phyloP scores from a whole-genome alignment of 2,888 invertebrate genomes.

The Lordiphosa fenestrarum region DNA sequence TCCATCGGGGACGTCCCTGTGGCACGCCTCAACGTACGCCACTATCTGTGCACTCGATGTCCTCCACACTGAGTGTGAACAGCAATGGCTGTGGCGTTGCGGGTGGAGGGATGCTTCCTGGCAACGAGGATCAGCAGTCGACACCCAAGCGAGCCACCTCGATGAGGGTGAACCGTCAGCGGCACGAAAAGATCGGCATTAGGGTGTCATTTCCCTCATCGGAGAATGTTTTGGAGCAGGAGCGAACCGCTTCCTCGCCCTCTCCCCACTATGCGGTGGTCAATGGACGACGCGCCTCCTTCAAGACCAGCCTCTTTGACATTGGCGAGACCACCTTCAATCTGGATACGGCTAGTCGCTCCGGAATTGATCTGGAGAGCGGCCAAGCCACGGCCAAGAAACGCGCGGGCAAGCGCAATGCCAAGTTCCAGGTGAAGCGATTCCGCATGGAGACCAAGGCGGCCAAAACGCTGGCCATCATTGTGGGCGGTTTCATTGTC shows the following conservation, averaged over 20 bases:
- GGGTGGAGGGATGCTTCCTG: not conserved
- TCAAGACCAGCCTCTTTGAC: constrained; percentile 77
- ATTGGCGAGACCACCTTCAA: constrained; percentile 79
- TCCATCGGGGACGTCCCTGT: constrained; percentile 89
- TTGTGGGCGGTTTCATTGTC: constrained; percentile 97
- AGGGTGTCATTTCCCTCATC: constrained; percentile 91
- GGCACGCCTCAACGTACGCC: constrained; percentile 82
- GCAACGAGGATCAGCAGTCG: constrained; percentile 53
- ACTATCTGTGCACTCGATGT: constrained; percentile 83
- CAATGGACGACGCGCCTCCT: constrained; percentile 73
- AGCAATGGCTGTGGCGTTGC: constrained; percentile 68
- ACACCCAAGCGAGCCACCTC: constrained; percentile 81
- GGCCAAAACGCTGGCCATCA: constrained; percentile 97
- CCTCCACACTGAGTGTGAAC: constrained; percentile 84
- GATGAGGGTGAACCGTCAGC: constrained; percentile 83
- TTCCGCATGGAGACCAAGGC: constrained; percentile 98
- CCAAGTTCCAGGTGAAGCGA: constrained; percentile 93
- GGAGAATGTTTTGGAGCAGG: constrained; percentile 83
- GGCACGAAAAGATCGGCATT: constrained; percentile 90
- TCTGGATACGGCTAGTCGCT: constrained; percentile 48
- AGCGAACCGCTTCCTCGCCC: constrained; percentile 34
- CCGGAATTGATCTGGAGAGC: constrained; percentile 46
- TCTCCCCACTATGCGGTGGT: constrained; percentile 65
- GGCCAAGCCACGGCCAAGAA: constrained; percentile 81
- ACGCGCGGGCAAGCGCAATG: constrained; percentile 91